Base-by-base conservation (phyloP, 2,888 invertebrate species). In the Liopterus haemorrhoidalis region DNA sequence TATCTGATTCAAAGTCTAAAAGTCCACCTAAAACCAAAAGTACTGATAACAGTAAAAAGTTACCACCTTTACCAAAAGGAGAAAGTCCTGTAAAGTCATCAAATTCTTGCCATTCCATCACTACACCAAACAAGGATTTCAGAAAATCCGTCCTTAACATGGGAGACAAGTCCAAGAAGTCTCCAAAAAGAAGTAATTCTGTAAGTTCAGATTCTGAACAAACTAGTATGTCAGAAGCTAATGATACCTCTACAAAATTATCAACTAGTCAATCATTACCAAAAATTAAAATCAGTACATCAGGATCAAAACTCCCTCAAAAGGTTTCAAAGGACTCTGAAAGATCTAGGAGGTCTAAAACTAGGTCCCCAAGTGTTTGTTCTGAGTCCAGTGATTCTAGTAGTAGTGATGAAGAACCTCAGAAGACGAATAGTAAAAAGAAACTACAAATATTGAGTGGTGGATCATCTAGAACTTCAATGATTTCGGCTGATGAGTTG, bases 61-160 rank as follows among this genome's bases (percentile, higher is more conserved):
- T 56, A 38, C 71, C 73, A 49, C 71, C 71, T 56, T 70, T 71
- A 41, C 72, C 73, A 12, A 71, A 71, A 47, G 65, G 63, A 33
- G 70, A 70, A 46, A 56, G 52, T 21, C 49, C 54, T 15, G 53
- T 51, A 40, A 63, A 61, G 50, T 56, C 59, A 15, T 50, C 56
- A 15, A 50, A 60, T 14, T 52, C 62, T 22, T 73, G 73, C 42
- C 60, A 62, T 57, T 59, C 64, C 44, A 53, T 60, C 24, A 69
- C 66, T 49, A 68, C 70, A 54, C 72, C 78, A 15, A 84, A 84
- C 62, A 84, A 85, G 65, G 83, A 83, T 61, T 82, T 82, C 54
- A 70, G 85, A 22, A 85, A 85, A 62, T 85, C 84, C 0, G 78
- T 79, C 1, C 62, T 85, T 9, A 85, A 85, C 64, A 81, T 83